phyloP scores from a whole-genome alignment of 2,888 invertebrate species.

The Bimastos eiseni region DNA sequence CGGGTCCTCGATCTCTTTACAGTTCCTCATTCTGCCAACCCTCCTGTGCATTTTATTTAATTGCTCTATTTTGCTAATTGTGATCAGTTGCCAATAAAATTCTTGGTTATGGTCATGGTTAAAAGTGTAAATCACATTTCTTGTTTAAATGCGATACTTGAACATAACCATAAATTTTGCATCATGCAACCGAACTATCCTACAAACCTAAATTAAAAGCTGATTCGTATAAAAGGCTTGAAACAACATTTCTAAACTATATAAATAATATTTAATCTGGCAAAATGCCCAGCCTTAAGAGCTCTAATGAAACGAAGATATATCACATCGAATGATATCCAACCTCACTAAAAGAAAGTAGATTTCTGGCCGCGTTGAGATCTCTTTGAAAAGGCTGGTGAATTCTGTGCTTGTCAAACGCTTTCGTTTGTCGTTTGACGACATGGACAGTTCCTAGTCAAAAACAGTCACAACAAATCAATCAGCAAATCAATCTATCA shows the following conservation, averaged over 20 bases:
- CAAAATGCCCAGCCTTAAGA: neutral
- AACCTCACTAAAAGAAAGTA: conserved; percentile 68
- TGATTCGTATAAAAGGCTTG: neutral
- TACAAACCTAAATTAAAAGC: neutral
- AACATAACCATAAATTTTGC: neutral
- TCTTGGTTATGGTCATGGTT: no score
- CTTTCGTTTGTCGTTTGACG: conserved; percentile 49
- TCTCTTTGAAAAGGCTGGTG: conserved; percentile 67
- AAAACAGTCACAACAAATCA: neutral
- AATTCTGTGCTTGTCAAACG: conserved; percentile 66
- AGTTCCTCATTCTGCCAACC: no score
- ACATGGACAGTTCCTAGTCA: neutral
- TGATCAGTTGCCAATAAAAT: no score
- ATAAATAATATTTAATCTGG: neutral
- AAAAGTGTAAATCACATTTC: neutral
- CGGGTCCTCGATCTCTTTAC: no score
- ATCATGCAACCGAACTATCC: neutral
- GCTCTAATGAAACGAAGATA: neutral
- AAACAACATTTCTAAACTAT: no score
- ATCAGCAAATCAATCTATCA: neutral
- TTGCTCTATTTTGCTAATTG: no score
- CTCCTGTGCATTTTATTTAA: no score
- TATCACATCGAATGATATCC: conserved; percentile 36
- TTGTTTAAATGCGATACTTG: neutral
- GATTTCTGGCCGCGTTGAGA: conserved; percentile 69